phyloP scores from a whole-genome alignment of 2,113 vertebrate species.

The Osmerus eperlanus region DNA sequence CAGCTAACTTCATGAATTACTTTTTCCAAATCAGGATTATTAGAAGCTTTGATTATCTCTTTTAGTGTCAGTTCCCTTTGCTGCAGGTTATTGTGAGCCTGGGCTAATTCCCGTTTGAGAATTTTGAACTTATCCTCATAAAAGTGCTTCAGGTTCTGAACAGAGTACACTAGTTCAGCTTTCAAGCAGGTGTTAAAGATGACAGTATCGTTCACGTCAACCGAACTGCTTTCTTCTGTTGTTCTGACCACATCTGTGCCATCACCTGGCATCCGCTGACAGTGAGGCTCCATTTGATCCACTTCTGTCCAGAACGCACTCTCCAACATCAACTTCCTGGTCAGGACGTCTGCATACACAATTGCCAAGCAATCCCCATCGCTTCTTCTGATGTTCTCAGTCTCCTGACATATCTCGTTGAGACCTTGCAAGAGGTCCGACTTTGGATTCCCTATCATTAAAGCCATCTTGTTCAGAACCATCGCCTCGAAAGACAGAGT shows the following conservation, averaged over 20 bases:
- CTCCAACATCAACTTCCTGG: constrained; percentile 85
- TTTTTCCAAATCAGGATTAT: constrained; percentile 73
- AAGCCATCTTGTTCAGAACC: constrained; percentile 85
- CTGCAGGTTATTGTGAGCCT: constrained; percentile 76
- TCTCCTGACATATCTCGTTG: constrained; percentile 74
- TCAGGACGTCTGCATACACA: constrained; percentile 77
- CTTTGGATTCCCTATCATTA: constrained; percentile 78
- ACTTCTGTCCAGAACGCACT: constrained; percentile 84
- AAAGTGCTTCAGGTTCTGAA: constrained; percentile 80
- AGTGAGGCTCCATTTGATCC: constrained; percentile 65
- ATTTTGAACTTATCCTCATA: constrained; percentile 79
- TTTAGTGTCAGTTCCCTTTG: constrained; percentile 79
- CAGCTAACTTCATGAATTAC: constrained; percentile 77
- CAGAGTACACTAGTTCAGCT: constrained; percentile 82
- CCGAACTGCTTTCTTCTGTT: constrained; percentile 29
- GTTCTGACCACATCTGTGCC: constrained; percentile 28
- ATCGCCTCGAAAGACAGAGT: constrained; percentile 84
- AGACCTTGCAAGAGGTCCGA: constrained; percentile 76
- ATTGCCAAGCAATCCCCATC: constrained; percentile 62
- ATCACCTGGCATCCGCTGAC: constrained; percentile 34
- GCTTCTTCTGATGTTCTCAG: constrained; percentile 61
- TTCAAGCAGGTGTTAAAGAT: constrained; percentile 71
- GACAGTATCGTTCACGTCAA: constrained; percentile 37
- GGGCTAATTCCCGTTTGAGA: constrained; percentile 80
- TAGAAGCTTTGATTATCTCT: constrained; percentile 74